Evolutionary conservation across 2,888 invertebrate genomes (phyloP).

Genomic region (Myopa testacea): DNA sequence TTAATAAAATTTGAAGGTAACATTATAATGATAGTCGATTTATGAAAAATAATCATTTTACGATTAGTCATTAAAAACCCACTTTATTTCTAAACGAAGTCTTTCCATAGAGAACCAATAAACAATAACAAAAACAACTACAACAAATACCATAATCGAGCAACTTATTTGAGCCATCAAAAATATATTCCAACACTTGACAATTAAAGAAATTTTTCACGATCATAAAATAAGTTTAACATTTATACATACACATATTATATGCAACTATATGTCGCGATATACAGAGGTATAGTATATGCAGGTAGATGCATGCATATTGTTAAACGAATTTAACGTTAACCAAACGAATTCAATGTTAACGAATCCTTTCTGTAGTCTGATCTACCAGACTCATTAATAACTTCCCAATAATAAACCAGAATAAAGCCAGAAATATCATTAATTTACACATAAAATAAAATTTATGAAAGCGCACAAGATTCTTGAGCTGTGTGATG

Average conservation of each 20-base stretch:
- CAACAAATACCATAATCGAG: neutral
- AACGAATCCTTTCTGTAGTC: constrained; percentile 13
- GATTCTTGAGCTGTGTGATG: constrained; percentile 30
- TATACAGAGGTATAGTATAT: neutral
- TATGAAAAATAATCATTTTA: too few relatives aligned
- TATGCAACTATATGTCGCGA: neutral
- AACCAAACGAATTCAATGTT: neutral
- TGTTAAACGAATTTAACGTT: too few relatives aligned
- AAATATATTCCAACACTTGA: neutral
- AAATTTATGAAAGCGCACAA: constrained; percentile 62
- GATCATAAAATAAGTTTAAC: constrained; percentile 1
- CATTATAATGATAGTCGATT: too few relatives aligned
- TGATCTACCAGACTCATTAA: constrained; percentile 28
- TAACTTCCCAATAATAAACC: constrained; percentile 39
- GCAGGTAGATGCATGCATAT: too few relatives aligned
- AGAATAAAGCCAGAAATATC: constrained; percentile 55
- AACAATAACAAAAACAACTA: neutral
- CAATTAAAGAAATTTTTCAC: constrained; percentile 7
- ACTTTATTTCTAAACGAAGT: neutral
- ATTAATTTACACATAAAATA: constrained; percentile 67
- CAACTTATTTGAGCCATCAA: neutral
- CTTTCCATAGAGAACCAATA: too few relatives aligned
- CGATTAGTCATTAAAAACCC: neutral
- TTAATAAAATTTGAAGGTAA: too few relatives aligned
- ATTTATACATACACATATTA: neutral